A percentile compares a stretch with the other conserved stretches of the same genome.
Conservation (phyloP, 2,797 vertebrate species). For the Manis javanica region DNA sequence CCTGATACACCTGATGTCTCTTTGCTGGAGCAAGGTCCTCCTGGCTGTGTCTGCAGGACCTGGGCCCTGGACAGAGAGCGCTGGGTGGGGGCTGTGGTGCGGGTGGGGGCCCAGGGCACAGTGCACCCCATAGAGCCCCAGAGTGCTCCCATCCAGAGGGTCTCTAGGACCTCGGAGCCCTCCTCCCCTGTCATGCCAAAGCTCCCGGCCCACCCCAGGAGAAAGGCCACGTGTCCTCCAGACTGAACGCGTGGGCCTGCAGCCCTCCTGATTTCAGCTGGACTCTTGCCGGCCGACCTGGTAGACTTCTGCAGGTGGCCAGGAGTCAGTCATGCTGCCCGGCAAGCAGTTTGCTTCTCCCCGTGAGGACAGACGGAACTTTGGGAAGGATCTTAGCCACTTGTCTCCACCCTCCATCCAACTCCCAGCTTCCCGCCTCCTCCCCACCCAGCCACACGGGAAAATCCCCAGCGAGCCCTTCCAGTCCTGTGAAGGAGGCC, state of each 20-base stretch:
- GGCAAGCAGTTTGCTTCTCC: slow-evolving; percentile 46
- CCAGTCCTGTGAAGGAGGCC: slow-evolving; percentile 72
- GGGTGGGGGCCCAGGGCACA: not conserved
- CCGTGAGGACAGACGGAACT: not conserved
- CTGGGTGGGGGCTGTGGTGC: not conserved
- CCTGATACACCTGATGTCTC: not conserved
- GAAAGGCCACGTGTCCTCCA: not conserved
- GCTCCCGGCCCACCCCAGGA: not conserved
- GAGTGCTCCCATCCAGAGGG: not conserved
- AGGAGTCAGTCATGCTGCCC: slow-evolving; percentile 45
- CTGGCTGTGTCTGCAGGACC: not conserved
- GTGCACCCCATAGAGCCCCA: not conserved
- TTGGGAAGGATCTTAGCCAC: not conserved
- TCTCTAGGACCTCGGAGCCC: not conserved
- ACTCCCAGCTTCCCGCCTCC: not conserved
- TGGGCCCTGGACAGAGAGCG: not conserved
- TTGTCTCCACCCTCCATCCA: not conserved
- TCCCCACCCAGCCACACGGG: slow-evolving; percentile 47
- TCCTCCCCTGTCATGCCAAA: not conserved
- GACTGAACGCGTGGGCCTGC: not conserved
- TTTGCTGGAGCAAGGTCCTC: slow-evolving; percentile 19
- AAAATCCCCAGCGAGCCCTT: slow-evolving; percentile 59
- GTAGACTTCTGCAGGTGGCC: slow-evolving; percentile 7
- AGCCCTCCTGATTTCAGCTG: not conserved
- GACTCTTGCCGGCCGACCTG: not conserved